These are phyloP conservation scores for Oeneis ivallda DNA, from an alignment of 2,888 invertebrate species.

Conservation along the genomic window DNA sequence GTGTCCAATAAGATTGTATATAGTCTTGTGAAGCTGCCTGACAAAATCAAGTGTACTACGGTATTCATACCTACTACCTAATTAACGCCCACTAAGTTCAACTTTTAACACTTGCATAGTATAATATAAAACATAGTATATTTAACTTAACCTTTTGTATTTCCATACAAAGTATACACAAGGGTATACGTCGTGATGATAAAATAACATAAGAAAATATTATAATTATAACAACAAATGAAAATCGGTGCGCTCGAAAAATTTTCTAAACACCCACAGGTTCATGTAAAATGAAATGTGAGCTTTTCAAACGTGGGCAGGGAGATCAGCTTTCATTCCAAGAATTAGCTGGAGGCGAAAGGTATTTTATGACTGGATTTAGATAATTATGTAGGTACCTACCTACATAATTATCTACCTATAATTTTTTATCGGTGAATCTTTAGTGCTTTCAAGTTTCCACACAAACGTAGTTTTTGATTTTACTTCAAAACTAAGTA, in stretches of 20 bases:
- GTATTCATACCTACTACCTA: too few species aligned
- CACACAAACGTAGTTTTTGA: too few species aligned
- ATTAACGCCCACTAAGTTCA: not conserved
- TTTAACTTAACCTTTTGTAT: slow-evolving; percentile 5
- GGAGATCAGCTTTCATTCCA: not conserved
- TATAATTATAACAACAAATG: not conserved
- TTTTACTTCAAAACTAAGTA: too few species aligned
- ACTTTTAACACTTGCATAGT: too few species aligned
- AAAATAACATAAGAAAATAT: slow-evolving; percentile 6
- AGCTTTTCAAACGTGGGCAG: not conserved
- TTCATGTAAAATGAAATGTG: not conserved
- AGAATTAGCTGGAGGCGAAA: not conserved
- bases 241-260: not conserved
- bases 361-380: too few species aligned
- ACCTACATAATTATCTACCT: too few species aligned
- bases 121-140: not conserved
- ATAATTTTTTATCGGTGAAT: too few species aligned
- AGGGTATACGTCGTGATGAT: slow-evolving; percentile 3
- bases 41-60: too few species aligned
- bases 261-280: slow-evolving; percentile 6
- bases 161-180: not conserved
- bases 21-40: not conserved
- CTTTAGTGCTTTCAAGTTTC: too few species aligned
- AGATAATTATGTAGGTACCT: too few species aligned
- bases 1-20: too few species aligned